Base-by-base conservation (phyloP, 2,113 vertebrate genomes). In the Cololabis saira region DNA sequence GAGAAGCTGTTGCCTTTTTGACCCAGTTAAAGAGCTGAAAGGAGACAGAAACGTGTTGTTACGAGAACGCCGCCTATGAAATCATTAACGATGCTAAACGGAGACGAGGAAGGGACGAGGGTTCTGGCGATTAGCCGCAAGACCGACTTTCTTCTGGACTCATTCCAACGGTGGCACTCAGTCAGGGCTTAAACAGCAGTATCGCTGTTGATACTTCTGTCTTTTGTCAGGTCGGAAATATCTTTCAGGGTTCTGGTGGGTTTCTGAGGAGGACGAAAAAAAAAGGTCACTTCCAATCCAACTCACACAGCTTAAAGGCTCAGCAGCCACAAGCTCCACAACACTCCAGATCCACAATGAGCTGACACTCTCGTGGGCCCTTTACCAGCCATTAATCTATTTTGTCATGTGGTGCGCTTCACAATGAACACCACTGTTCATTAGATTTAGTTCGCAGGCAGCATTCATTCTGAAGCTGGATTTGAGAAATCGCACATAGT, bases 351-450 rank as follows among this genome's bases (percentile, higher is more conserved):
- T 82, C 73, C 62, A 64, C 69, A 79, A 78, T 43, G 75, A 64
- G 67, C 61, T 60, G 71, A 76, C 56, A 44, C 43, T 57, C 61
- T 71, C 54, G 47, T 64, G 41, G 74, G 56, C 50, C 50, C 67
- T 64, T 71, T 42, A 52, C 59, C 47, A 18, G 65, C 65, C 51
- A 80, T 72, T 72, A 72, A 75, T 85, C 71, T 45, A 47, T 19
- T 61, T 42, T 70, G 69, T 79, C 76, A 79, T 73, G 74, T 65
- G 69, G 44, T 45, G 5, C 15, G 56, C 68, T 71, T 68, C 57
- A 86, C 82, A 88, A 90, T 67, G 69, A 71, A 30, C 54, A 63
- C 41, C 60, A 67, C 60, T 81, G 69, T 82, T 69, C n/a, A 22
- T 47, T 54, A 72, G 69, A 71, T 64, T 66, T 49, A 63, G 43